Evolutionary conservation across 2,797 vertebrate genomes (phyloP), one percentile per base, ranked within the genome.

Genomic region (Xiphorhynchus erythropygius): DNA sequence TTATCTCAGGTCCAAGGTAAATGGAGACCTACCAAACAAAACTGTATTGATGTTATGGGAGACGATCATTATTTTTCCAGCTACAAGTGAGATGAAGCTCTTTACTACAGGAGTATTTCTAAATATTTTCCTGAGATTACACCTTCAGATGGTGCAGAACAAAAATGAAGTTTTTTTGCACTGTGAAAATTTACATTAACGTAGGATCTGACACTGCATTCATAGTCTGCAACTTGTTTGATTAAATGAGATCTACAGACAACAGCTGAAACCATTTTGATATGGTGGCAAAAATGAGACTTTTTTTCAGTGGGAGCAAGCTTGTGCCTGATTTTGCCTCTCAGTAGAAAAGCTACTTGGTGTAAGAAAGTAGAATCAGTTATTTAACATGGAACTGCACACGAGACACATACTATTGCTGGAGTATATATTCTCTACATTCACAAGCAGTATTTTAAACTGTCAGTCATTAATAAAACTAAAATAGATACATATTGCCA

Each of bases 1-100:
- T 93, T 94, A 63, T 94, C 87, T 93, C 56, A 80, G 70, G 74
- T 93, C 83, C 67, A 89, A 89, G 71, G 87, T 87, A 93, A 96
- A 94, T 88, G 89, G 80, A 94, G 59, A 94, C 90, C 52, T 79
- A 47, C 59, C 39, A 71, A 95, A 89, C 35, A 95, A 76, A 96
- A 85, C 52, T 32, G 30, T 92, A 77, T 64, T 90, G 88, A 76
- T 91, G 65, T 77, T 91, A 57, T 37, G 21, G 70, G 57, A 93
- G 18, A 67, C 21, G 22, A 33, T 50, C 8, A 49, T 60, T 87
- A 30, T 87, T 91, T 81, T 76, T 87, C 23, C 60, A 90, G 53
- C 39, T 91, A 52, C 0, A 0, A 27, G 60, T 63, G 46, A 91
- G 24, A 57, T 25, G 22, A 77, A 60, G 32, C 30, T 87, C 37